Evolutionary conservation across 2,888 invertebrate species (phyloP).

Genomic region (Eristalinus sepulchralis): DNA sequence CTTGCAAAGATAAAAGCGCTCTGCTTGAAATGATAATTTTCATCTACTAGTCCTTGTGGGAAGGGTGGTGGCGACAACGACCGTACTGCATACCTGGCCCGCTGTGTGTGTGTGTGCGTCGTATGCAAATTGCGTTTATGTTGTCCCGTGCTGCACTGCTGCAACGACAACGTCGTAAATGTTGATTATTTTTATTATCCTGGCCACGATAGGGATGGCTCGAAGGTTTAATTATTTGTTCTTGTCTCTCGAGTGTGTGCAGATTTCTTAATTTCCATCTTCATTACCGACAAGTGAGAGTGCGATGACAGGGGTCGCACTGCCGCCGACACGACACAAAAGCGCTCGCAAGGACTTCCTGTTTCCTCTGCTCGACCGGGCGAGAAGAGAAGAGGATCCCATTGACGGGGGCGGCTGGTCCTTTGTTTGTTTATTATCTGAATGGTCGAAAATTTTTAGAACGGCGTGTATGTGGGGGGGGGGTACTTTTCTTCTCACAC

Average conservation of each 20-base stretch:
- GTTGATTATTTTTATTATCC: conserved; percentile 60
- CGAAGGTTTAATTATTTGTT: conserved; percentile 66
- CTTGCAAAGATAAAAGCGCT: conserved; percentile 3
- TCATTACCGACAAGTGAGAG: conserved; percentile 55
- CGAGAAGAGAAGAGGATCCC: too few species aligned
- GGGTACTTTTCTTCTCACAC: too few species aligned
- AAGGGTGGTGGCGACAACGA: not conserved
- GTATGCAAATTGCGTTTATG: conserved; percentile 56
- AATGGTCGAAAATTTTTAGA: conserved; percentile 16
- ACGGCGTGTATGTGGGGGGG: not conserved
- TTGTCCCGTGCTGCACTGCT: conserved; percentile 6
- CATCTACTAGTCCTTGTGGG: conserved; percentile 13
- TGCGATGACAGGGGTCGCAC: conserved; percentile 1
- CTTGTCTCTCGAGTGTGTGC: conserved; percentile 64
- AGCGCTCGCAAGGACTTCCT: conserved; percentile 47
- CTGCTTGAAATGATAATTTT: conserved; percentile 46
- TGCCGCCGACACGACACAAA: conserved; percentile 27
- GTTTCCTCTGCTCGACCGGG: conserved; percentile 3
- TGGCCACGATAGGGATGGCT: conserved; percentile 50
- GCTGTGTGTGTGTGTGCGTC: conserved; percentile 25
- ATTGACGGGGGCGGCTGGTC: not conserved
- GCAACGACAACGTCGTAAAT: conserved; percentile 34
- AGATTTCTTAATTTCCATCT: conserved; percentile 70
- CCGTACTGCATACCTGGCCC: conserved; percentile 30
- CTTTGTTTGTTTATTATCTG: conserved; percentile 38